Evolutionary conservation across 2,113 vertebrate genomes (phyloP), one percentile per base, ranked within the genome.

Genomic region (Pyxicephalus adspersus): DNA sequence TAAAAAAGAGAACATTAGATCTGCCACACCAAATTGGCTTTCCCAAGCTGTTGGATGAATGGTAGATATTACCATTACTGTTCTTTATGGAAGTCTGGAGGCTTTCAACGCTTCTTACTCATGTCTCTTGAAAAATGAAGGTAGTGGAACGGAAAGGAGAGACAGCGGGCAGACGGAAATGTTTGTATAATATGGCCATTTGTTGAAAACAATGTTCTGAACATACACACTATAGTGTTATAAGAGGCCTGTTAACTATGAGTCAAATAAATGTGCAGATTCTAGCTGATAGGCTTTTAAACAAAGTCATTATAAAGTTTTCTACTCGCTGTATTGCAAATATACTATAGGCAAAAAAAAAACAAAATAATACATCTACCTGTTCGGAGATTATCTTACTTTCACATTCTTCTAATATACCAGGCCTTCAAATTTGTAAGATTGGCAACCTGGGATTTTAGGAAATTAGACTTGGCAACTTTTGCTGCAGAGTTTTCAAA

Each of bases 31-130:
- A 75, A 81, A 81, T 75, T 81, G 70, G 70, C 50, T 66, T 81
- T 72, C 75, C 67, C 63, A 77, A 83, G 81, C 84, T 86, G 83
- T n/a, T 85, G 83, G 34, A 83, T 83, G 80, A 65, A 83, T 86
- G 51, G 77, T 64, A 83, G 83, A 15, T 76, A 83, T 77, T 76
- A 34, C 74, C 80, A 70, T 77, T 72, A 86, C 76, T 78, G 73
- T 89, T 88, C 87, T 50, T 81, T 75, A 81, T 58, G 0, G n/a
- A 84, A 79, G 52, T 77, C 38, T 65, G 67, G 63, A 79, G 80
- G 80, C 79, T 73, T 64, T 81, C 58, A 55, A 54, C 16, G 22
- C 25, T 83, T 51, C 75, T 76, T 76, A 67, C 58, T 77, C 45
- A 18, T 68, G 73, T n/a, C 23, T 76, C 28, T 20, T 68, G 38